phyloP scores from a whole-genome alignment of 1,140 invertebrate species.

The Vollenhovia emeryi region DNA sequence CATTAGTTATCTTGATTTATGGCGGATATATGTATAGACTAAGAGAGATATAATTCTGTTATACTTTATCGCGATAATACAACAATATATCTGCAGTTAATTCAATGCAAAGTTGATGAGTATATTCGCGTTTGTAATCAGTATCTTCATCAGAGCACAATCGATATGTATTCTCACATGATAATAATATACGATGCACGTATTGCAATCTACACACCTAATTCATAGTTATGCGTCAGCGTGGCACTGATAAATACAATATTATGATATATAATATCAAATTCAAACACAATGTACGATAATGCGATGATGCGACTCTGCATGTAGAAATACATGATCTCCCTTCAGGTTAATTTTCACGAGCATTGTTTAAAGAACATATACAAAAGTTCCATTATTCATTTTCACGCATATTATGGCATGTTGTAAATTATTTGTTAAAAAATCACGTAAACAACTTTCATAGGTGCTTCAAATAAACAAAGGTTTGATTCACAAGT shows the following conservation, averaged over 20 bases:
- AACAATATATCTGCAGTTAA: neutral
- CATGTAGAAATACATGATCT: neutral
- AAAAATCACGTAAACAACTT: neutral
- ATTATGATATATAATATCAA: constrained; percentile 37
- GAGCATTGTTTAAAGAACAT: neutral
- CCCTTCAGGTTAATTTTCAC: neutral
- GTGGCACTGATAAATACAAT: constrained; percentile 12
- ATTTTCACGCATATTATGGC: neutral
- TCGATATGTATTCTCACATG: constrained; percentile 6
- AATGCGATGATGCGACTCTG: too few species aligned
- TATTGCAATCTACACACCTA: constrained; percentile 28
- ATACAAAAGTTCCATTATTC: neutral
- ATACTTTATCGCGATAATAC: neutral
- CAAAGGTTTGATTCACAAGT: neutral
- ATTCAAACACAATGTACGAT: neutral
- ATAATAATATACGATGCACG: constrained; percentile 40
- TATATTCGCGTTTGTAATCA: neutral
- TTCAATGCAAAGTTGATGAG: constrained; percentile 2
- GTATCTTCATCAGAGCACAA: neutral
- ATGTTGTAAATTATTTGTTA: neutral
- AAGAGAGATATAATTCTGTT: constrained; percentile 3
- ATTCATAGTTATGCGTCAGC: constrained; percentile 2
- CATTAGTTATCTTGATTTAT: neutral
- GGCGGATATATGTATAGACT: neutral
- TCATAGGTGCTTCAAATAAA: neutral